Conservation (phyloP, 2,797 vertebrate genomes). For the Silurus aristotelis region DNA sequence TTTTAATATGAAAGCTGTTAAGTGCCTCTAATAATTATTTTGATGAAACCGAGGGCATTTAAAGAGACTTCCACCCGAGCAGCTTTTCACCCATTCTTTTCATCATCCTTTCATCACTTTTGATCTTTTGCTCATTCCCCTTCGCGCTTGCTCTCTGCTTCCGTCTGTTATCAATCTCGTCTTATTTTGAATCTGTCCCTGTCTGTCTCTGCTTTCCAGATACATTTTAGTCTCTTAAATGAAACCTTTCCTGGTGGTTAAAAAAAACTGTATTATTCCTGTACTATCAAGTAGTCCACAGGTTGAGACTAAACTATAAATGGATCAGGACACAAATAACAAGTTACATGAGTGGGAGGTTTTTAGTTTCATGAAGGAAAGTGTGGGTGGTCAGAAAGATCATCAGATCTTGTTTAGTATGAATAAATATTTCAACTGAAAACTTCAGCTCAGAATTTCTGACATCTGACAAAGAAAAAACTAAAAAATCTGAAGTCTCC, state of each 20-base stretch:
- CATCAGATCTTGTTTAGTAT: neutral
- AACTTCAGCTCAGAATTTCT: no score
- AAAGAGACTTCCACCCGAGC: conserved; percentile 61
- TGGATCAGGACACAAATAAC: neutral
- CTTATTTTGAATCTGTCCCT: conserved; percentile 39
- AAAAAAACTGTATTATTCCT: neutral
- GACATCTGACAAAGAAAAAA: no score
- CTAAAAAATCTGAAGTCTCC: no score
- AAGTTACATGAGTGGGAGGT: neutral
- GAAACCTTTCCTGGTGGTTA: neutral
- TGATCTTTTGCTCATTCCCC: conserved; percentile 62
- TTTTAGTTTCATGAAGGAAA: neutral
- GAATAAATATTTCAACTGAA: neutral
- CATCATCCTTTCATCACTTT: conserved; percentile 73
- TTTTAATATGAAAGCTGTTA: conserved; percentile 80
- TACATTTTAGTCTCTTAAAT: neutral
- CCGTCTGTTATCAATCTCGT: conserved; percentile 60
- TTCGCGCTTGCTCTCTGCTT: conserved; percentile 60
- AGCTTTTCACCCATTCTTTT: conserved; percentile 73
- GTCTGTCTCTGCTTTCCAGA: conserved; percentile 49
- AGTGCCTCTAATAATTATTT: conserved; percentile 79
- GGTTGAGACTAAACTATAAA: neutral
- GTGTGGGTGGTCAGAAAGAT: neutral
- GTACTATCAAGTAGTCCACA: neutral
- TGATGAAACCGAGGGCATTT: conserved; percentile 70